Base-by-base conservation (phyloP, 2,797 vertebrate species). In the Typhlichthys subterraneus region DNA sequence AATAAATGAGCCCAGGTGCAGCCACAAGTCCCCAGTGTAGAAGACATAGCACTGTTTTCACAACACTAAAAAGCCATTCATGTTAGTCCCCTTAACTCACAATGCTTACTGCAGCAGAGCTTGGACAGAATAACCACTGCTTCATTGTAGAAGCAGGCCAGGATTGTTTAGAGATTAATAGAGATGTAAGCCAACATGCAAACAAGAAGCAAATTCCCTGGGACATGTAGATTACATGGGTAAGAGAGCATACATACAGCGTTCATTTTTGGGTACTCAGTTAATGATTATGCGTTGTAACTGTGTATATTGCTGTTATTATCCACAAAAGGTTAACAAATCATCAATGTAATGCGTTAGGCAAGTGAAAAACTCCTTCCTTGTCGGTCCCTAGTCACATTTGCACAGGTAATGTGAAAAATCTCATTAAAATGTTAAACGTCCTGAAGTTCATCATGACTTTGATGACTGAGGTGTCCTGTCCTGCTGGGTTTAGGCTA, bases 61-160 rank as follows among this genome's bases (percentile, higher is more conserved):
- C 38, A 61, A 68, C 52, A 61, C 50, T 29, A 75, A 75, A 52
- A 66, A 50, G 63, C 65, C 73, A 80, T 88, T 87, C 75, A 84
- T 81, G 69, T 72, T 81, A 87, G 79, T 77, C 63, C 80, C 65
- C 49, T 33, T 15, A 67, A 67, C 79, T 79, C 74, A 73, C 63
- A 58, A 81, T 75, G 81, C 74, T 82, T 70, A 88, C 82, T 60
- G 55, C 60, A 78, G 67, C 58, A 53, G 2, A 70, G n/a, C 66
- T 49, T 29, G 12, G 1, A 52, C 45, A 64, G 67, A 54, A 77
- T 69, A 73, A 88, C 38, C 38, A 85, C 65, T 45, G 57, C 57
- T 57, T 33, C 52, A 80, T 72, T 81, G 77, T 85, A 52, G 55
- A 75, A 71, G 67, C 52, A 63, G 50, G 12, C 17, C 14, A 29